Conservation (phyloP, 2,888 invertebrate genomes). For the Philopedon plagiatum region DNA sequence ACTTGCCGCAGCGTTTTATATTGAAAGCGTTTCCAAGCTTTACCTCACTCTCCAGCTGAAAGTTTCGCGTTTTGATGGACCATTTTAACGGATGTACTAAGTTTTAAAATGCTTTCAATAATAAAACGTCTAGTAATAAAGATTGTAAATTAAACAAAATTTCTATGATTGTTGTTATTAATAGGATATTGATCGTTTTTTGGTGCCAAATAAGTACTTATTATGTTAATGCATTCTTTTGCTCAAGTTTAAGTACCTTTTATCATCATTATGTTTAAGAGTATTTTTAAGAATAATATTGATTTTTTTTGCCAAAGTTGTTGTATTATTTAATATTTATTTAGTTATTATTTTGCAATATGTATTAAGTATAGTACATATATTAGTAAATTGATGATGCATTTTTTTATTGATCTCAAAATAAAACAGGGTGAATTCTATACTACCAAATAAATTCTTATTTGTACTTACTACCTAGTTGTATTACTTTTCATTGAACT, state of each 20-base stretch:
- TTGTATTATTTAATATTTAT: slow-evolving; percentile 22
- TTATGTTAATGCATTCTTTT: slow-evolving; percentile 24
- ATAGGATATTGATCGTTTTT: slow-evolving; percentile 12
- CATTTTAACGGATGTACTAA: too few relatives aligned
- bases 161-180: slow-evolving; percentile 29
- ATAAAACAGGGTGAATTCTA: slow-evolving; percentile 21
- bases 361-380: too few relatives aligned
- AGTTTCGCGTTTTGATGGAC: too few relatives aligned
- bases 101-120: too few relatives aligned
- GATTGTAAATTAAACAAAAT: slow-evolving; percentile 20
- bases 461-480: slow-evolving; percentile 2
- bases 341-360: slow-evolving; percentile 30
- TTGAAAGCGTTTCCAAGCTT: too few relatives aligned
- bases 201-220: slow-evolving; percentile 23
- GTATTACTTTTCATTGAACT: not conserved
- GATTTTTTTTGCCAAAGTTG: slow-evolving; percentile 15
- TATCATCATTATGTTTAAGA: not conserved
- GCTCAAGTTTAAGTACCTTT: slow-evolving; percentile 31
- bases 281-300: slow-evolving; percentile 15
- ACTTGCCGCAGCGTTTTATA: not conserved
- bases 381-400: too few relatives aligned
- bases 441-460: not conserved
- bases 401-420: slow-evolving; percentile 23
- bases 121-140: not conserved
- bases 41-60: too few relatives aligned